Evolutionary conservation across 2,797 vertebrate species (phyloP), one percentile per base, ranked within the genome.

Genomic region (Gymnoscopelus braueri): DNA sequence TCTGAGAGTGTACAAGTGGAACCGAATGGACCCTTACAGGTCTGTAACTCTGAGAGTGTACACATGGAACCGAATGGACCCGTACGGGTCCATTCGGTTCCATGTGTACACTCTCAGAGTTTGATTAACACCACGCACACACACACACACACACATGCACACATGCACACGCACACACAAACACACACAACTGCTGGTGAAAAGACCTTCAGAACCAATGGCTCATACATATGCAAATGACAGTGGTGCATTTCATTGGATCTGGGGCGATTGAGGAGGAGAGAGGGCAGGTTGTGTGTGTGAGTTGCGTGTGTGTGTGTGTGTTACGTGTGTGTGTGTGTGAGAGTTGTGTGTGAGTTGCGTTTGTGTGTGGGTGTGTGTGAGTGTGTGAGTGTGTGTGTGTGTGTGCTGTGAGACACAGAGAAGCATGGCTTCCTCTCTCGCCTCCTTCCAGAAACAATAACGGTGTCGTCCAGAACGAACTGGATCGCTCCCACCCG

Each of bases 401-500:
- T 1, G 5, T 8, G 39, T 10, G 39, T 2, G 9, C 35, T 44
- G 39, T 44, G 35, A 39, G 35, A 8, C 35, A 39, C 7, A 39
- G 35, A 39, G 35, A 6, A 39, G 35, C 35, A 39, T 39, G 35
- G 35, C 39, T 44, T 64, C 63, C 12, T 60, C 61, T 59, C 13
- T 8, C 19, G 12, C 19, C 51, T 26, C 54, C 14, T 65, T 79
- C 69, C 76, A 72, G 67, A 53, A 54, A 75, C 56, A 75, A 61
- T 69, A 39, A 72, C n/a, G 49, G 65, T 59, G 49, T 59, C 24
- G 60, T 74, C 65, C 75, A 84, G 48, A 74, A 63, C 52, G 35
- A 78, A 78, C 75, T 71, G 68, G 76, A 79, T 59, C 64, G 57
- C 63, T 69, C 72, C 64, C 52, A 74, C 67, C 63, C 54, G 55